Evolutionary conservation across 2,888 invertebrate species (phyloP).

Genomic region (Norana najaformis): DNA sequence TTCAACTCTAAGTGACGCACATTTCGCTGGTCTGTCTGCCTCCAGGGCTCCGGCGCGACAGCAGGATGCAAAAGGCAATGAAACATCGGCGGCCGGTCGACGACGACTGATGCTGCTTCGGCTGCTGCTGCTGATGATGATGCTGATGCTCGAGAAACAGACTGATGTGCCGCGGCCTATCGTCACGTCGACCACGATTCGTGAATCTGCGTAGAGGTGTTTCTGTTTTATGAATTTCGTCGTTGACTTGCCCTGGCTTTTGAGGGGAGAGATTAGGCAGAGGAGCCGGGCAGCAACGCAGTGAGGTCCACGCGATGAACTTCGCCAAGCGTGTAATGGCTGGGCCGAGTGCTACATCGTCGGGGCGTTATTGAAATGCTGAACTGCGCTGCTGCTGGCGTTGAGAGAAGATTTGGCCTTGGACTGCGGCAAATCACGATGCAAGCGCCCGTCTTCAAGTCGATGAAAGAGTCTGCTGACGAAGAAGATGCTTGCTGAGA

Average conservation of each 20-base stretch:
- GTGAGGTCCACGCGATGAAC: no score
- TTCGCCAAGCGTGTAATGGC: no score
- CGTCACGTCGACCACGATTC: not conserved
- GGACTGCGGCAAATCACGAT: not conserved
- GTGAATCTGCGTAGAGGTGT: not conserved
- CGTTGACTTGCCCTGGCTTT: not conserved
- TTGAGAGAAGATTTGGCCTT: not conserved
- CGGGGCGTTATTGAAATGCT: conserved; percentile 5
- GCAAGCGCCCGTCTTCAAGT: not conserved
- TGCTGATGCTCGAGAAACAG: not conserved
- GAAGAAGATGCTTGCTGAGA: conserved; percentile 20
- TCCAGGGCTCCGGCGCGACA: conserved; percentile 13
- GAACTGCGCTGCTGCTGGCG: not conserved
- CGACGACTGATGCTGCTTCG: not conserved
- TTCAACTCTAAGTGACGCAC: conserved; percentile 7
- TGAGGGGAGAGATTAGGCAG: not conserved
- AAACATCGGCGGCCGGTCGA: not conserved
- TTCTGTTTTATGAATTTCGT: not conserved
- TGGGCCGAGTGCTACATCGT: not conserved
- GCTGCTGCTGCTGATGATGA: not conserved
- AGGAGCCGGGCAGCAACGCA: no score
- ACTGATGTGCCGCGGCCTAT: not conserved
- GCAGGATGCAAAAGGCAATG: conserved; percentile 13
- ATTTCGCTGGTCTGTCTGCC: not conserved
- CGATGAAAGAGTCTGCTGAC: conserved; percentile 3